Conservation (phyloP, 2,888 invertebrate species). For the Urechis unicinctus region DNA sequence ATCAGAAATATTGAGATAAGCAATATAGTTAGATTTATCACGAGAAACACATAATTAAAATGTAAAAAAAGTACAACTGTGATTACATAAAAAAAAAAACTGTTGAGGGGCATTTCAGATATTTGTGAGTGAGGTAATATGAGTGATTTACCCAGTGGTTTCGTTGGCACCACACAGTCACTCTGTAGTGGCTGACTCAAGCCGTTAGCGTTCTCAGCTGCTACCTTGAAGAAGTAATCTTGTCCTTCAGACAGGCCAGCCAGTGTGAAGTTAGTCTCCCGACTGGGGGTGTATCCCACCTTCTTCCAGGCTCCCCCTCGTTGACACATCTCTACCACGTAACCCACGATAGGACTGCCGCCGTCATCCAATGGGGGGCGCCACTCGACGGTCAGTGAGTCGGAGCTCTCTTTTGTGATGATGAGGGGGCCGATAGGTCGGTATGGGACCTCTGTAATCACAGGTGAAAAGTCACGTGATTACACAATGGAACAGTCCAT, state of each 20-base stretch:
- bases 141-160: slow-evolving; percentile 40
- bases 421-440: slow-evolving; percentile 25
- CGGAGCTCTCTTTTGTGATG: slow-evolving; percentile 22
- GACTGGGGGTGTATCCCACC: slow-evolving; percentile 21
- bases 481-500: not conserved
- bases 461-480: no score
- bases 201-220: slow-evolving; percentile 40
- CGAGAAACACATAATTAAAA: not conserved
- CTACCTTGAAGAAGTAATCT: slow-evolving; percentile 44
- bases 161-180: slow-evolving; percentile 44
- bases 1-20: no score
- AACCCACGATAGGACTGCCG: slow-evolving; percentile 42
- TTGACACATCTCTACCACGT: slow-evolving; percentile 34
- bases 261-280: slow-evolving; percentile 22
- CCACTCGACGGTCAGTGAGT: slow-evolving; percentile 45
- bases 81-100: no score
- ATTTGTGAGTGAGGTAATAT: no score
- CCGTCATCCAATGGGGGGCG: slow-evolving; percentile 51
- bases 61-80: no score
- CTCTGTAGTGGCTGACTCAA: slow-evolving; percentile 34
- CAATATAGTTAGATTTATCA: no score
- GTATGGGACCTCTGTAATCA: slow-evolving; percentile 20
- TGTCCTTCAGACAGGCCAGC: slow-evolving; percentile 28
- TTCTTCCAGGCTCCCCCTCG: slow-evolving; percentile 20
- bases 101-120: no score